phyloP scores from a whole-genome alignment of 2,888 invertebrate species.

The Pristionchus arcanus region DNA sequence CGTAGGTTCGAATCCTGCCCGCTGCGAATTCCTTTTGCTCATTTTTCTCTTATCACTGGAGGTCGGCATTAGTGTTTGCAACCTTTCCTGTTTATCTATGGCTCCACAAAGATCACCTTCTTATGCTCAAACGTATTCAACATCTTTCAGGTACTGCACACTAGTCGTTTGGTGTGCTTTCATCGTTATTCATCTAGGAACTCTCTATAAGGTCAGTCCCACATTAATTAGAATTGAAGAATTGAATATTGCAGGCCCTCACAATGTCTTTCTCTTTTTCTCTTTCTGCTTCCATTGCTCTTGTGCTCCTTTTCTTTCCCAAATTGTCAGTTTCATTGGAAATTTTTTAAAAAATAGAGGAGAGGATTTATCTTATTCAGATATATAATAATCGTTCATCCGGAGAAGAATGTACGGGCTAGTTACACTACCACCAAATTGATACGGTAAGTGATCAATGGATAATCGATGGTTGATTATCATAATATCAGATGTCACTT shows the following conservation, averaged over 20 bases:
- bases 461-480: not conserved
- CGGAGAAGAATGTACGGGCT: conserved; percentile 87
- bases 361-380: not conserved
- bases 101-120: not conserved
- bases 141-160: conserved; percentile 77
- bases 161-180: conserved; percentile 91
- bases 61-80: not conserved
- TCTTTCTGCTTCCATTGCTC: conserved; percentile 86
- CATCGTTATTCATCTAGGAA: conserved; percentile 96
- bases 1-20: conserved; percentile 62
- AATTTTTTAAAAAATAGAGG: not conserved
- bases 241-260: conserved; percentile 14
- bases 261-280: conserved; percentile 81
- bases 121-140: not conserved
- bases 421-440: conserved; percentile 87
- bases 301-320: conserved; percentile 86
- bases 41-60: not conserved
- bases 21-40: conserved; percentile 51
- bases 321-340: conserved; percentile 82
- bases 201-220: conserved; percentile 79
- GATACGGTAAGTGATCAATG: conserved; percentile 81
- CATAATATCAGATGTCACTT: conserved; percentile 72
- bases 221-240: not conserved
- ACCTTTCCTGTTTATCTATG: not conserved
- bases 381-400: conserved; percentile 87